Evolutionary conservation across 1,140 invertebrate genomes (phyloP), one percentile per base, ranked within the genome.

Genomic region (Magallana gigas): DNA sequence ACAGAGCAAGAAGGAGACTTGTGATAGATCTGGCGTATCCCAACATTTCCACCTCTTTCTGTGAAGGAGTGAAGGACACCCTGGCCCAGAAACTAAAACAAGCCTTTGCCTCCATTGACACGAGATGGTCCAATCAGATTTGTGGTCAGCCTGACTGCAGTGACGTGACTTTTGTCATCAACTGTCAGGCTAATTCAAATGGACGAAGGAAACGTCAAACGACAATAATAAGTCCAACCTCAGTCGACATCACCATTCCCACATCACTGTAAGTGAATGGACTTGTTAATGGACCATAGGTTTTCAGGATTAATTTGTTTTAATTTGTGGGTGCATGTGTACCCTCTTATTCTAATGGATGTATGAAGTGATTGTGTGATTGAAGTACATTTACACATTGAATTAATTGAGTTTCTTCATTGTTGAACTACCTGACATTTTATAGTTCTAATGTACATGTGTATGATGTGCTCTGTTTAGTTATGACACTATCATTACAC

Each of bases 141-240:
- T 92, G 91, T 88, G 14, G 82, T 23, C 12, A 83, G 5, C 1
- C 60, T 4, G 58, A 87, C 23, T 92, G 91, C 87, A 14, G 56
- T 57, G 88, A 91, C 84, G 81, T 92, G 4, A 68, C 14, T 8
- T 59, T 89, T 18, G 58, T 64, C 8, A 86, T 91, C 5, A 88
- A 14, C 56, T 91, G 90, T 89, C 23, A 18, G 5, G 18, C 58
- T 48, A 48, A 48, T 8, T 8, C 56, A 1, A 36, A 12, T 7
- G 57, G 82, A 29, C 29, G 88, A 5, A 84, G 85, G 8, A 86
- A 84, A 64, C 57, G 87, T 1, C 86, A 89, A 57, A 80, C 86
- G 5, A 8, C 14, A 57, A 64, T n/a, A 4, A 84, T n/a, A 4
- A 84, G 57, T 59, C 18, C 5, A 14, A 85, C 59, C 5, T 81